Percentiles rank a stretch among this genome's conserved stretches.
Evolutionary conservation across 2,797 vertebrate species (phyloP).

Genomic region (Acridotheres tristis): DNA sequence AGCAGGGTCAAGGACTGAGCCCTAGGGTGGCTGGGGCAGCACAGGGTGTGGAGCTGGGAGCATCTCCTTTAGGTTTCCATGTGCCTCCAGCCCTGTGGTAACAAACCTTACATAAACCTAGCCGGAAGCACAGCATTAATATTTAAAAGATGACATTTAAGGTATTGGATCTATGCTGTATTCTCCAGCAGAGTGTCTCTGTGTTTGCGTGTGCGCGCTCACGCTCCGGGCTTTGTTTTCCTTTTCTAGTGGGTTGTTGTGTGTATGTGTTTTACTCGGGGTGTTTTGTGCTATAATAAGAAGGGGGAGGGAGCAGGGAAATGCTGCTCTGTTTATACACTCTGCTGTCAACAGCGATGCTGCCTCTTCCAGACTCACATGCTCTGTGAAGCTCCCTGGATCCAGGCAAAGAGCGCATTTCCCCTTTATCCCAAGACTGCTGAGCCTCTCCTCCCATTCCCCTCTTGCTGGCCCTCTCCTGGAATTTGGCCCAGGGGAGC

Average conservation of each 20-base stretch:
- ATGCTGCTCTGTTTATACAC: constrained; percentile 45
- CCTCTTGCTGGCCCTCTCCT: not conserved
- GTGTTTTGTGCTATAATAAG: constrained; percentile 53
- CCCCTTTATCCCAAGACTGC: not conserved
- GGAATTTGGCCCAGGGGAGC: not conserved
- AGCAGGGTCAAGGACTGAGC: not conserved
- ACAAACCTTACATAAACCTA: constrained; percentile 15
- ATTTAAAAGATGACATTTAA: constrained; percentile 8
- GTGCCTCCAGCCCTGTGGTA: not conserved
- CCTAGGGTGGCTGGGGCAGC: not conserved
- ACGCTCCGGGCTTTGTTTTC: constrained; percentile 50
- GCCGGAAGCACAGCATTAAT: not conserved
- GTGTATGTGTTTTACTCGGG: constrained; percentile 43
- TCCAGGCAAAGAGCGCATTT: not conserved
- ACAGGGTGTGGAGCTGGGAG: not conserved
- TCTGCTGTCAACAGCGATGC: not conserved
- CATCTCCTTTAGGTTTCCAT: not conserved
- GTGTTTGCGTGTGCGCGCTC: not conserved
- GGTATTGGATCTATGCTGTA: not conserved
- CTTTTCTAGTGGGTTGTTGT: constrained; percentile 31
- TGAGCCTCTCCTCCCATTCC: not conserved
- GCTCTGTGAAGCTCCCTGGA: not conserved
- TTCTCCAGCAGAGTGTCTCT: not conserved
- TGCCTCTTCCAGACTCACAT: not conserved
- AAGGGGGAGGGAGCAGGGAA: constrained; percentile 23